phyloP scores from a whole-genome alignment of 2,113 vertebrate species.

The Tragulus kanchil region DNA sequence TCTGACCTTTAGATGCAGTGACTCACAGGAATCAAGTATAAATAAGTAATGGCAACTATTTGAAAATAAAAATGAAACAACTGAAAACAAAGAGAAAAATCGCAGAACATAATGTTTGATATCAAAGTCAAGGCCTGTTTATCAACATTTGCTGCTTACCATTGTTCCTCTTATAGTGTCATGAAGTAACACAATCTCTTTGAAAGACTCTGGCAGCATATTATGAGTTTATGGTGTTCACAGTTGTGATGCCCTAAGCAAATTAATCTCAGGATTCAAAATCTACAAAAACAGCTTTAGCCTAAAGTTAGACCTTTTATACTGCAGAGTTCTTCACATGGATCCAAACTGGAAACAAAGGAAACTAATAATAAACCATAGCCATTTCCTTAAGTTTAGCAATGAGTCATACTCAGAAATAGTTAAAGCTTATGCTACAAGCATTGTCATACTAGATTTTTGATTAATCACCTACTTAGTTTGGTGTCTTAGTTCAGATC shows the following conservation, averaged over 20 bases:
- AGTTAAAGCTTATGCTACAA: slow-evolving; percentile 73
- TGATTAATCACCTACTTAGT: slow-evolving; percentile 76
- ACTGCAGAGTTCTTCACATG: slow-evolving; percentile 45
- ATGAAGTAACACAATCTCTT: neutral
- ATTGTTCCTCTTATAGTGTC: slow-evolving; percentile 24
- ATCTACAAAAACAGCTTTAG: slow-evolving; percentile 50
- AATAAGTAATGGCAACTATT: neutral
- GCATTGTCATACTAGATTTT: slow-evolving; percentile 76
- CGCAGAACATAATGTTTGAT: slow-evolving; percentile 35
- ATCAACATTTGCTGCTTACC: slow-evolving; percentile 28
- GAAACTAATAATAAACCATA: slow-evolving; percentile 71
- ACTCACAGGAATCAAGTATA: neutral
- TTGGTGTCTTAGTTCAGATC: slow-evolving; percentile 74
- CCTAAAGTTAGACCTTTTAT: slow-evolving; percentile 61
- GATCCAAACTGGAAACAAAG: slow-evolving; percentile 80
- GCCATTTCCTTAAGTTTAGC: slow-evolving; percentile 71
- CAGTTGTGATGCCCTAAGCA: slow-evolving; percentile 49
- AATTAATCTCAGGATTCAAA: slow-evolving; percentile 76
- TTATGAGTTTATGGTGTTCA: slow-evolving; percentile 35
- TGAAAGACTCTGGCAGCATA: slow-evolving; percentile 5
- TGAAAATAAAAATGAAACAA: slow-evolving; percentile 47
- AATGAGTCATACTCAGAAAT: slow-evolving; percentile 69
- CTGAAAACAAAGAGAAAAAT: neutral
- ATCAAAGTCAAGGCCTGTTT: neutral
- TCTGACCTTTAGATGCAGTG: slow-evolving; percentile 28